These are phyloP conservation scores for Trypoxylus dichotomus DNA, from an alignment of 1,140 invertebrate genomes.

Conservation along the genomic window DNA sequence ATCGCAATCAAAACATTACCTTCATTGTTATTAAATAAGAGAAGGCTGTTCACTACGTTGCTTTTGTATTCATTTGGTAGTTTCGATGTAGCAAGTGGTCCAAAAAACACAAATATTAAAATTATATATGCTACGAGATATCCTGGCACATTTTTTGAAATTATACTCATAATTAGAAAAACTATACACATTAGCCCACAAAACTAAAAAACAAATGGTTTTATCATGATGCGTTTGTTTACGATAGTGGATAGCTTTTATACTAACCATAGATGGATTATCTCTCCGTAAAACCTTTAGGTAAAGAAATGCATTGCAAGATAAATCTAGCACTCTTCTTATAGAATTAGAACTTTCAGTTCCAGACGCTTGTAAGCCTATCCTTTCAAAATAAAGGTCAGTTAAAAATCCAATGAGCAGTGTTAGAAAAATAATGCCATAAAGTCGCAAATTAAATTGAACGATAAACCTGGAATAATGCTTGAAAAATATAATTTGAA, in stretches of 20 bases:
- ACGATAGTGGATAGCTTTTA: not conserved
- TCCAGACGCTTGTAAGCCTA: not conserved
- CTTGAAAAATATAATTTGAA: no score
- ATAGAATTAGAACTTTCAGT: constrained; percentile 32
- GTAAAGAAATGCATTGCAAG: constrained; percentile 23
- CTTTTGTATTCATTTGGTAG: constrained; percentile 35
- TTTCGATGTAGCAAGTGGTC: constrained; percentile 34
- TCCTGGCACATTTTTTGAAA: constrained; percentile 38
- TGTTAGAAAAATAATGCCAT: constrained; percentile 36
- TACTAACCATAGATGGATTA: constrained; percentile 37
- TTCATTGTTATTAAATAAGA: constrained; percentile 29
- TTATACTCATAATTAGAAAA: constrained; percentile 34
- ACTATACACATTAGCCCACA: constrained; percentile 36
- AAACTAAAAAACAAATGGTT: constrained; percentile 38
- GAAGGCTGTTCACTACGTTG: constrained; percentile 31
- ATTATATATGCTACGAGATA: constrained; percentile 37
- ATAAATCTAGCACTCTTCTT: constrained; percentile 12
- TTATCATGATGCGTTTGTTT: not conserved
- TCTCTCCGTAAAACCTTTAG: constrained; percentile 36
- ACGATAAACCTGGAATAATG: constrained; percentile 37
- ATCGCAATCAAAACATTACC: constrained; percentile 34
- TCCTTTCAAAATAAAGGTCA: constrained; percentile 36
- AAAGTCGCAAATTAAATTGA: constrained; percentile 36
- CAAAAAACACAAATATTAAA: constrained; percentile 36
- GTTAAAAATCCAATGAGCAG: constrained; percentile 32